phyloP scores from a whole-genome alignment of 2,888 invertebrate species.

The Slavum lentiscoides region DNA sequence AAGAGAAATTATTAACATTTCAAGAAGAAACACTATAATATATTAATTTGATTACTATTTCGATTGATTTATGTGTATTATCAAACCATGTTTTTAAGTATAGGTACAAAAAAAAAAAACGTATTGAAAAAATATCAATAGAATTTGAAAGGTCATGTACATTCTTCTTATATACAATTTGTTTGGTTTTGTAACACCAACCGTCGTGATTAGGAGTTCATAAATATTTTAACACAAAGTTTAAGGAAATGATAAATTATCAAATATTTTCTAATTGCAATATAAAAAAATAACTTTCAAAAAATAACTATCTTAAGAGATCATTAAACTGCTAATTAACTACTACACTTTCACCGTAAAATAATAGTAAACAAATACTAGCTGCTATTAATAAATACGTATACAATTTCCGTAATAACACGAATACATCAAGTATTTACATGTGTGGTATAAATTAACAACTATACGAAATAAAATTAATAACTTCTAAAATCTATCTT shows the following conservation, averaged over 20 bases:
- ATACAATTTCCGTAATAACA: background rate
- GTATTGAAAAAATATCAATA: background rate
- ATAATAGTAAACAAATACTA: slow-evolving; percentile 1
- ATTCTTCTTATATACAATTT: too few relatives aligned
- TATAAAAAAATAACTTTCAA: background rate
- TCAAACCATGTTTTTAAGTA: too few relatives aligned
- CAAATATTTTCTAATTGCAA: background rate
- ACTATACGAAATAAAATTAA: background rate
- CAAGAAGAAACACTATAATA: too few relatives aligned
- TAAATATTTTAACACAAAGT: background rate
- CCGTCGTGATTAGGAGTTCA: background rate
- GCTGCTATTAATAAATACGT: background rate
- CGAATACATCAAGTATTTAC: background rate
- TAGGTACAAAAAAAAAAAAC: background rate
- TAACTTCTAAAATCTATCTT: background rate
- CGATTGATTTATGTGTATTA: too few relatives aligned
- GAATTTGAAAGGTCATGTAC: background rate
- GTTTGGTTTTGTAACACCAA: background rate
- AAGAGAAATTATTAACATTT: too few relatives aligned
- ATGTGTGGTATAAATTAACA: background rate
- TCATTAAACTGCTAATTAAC: background rate
- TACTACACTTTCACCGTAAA: background rate
- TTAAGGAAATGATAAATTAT: background rate
- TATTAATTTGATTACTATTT: too few relatives aligned
- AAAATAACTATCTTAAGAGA: background rate